Evolutionary conservation across 23 tunicate species (phyloP).

Genomic region (Diplosoma virens): DNA sequence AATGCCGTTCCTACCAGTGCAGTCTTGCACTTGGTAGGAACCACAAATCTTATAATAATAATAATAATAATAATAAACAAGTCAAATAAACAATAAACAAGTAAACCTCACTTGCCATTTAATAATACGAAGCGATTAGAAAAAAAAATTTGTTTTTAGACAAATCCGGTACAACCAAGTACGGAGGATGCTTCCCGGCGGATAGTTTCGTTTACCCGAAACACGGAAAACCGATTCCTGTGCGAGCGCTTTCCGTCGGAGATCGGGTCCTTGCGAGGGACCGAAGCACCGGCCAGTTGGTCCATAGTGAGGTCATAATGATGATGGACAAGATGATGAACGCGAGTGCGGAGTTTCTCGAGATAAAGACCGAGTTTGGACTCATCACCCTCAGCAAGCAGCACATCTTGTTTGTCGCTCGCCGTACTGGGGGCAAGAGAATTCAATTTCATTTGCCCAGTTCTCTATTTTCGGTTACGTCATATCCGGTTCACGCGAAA

Average conservation of each 20-base stretch:
- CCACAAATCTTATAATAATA: too few species aligned
- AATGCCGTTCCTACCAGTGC: too few species aligned
- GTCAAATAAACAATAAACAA: too few species aligned
- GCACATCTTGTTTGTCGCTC: background rate
- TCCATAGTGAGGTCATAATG: constrained; percentile 1
- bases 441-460: background rate
- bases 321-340: background rate
- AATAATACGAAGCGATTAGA: too few species aligned
- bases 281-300: constrained; percentile 23
- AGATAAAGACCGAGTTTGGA: background rate
- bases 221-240: background rate
- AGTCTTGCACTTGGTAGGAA: too few species aligned
- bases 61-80: too few species aligned
- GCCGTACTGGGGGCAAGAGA: background rate
- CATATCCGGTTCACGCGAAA: background rate
- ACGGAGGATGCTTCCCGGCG: constrained; percentile 55
- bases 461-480: background rate
- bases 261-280: constrained; percentile 36
- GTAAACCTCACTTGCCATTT: too few species aligned
- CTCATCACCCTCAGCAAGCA: background rate
- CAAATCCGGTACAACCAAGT: constrained; percentile 4
- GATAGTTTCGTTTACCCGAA: background rate
- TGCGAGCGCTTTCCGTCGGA: constrained; percentile 33
- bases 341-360: background rate
- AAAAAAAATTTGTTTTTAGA: constrained; percentile 3